Evolutionary conservation across 2,113 vertebrate species (phyloP), one percentile per base, ranked within the genome.

Genomic region (Sebastes fasciatus): DNA sequence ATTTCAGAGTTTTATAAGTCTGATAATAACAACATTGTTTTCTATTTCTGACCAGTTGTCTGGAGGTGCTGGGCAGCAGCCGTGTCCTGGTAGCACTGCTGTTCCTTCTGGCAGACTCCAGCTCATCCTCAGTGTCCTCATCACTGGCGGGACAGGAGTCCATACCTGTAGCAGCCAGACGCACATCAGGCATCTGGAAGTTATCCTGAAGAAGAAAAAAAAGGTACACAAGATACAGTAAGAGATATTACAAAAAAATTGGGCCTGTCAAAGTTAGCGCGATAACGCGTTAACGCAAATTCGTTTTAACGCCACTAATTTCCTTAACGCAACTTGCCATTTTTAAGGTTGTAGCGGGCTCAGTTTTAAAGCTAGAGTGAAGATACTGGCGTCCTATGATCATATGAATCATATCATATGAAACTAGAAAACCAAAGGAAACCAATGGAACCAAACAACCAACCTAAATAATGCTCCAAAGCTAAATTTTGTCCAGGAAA

Each of bases 141-240:
- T 96, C 96, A 91, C 95, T 96, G 61, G 95, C 94, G 81, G 94
- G 95, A 91, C 95, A 96, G 1, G 96, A 97, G 86, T 97, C 96
- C 93, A 89, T 95, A 77, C 96, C 95, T 60, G 96, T 91, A n/a
- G 96, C 94, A 69, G 92, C 92, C 54, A 95, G 79, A 2, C 91
- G 94, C 45, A 94, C 74, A 11, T 92, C 83, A 40, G 94, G 94
- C 95, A 95, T 94, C 83, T 90, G 90, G 75, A 96, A 96, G 60
- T 93, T 90, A 58, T 91, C 93, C 96, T 97, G 82, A 72, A 40
- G 40, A 26, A 49, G 2, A 26, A 26, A 26, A 40, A 26, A 51
- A 40, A 40, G 10, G 23, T 43, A 51, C 4, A 79, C 11, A 19
- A 58, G 10, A n/a, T n/a, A n/a, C n/a, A n/a, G n/a, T n/a, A n/a